Evolutionary conservation across 2,888 invertebrate species (phyloP), one percentile per base, ranked within the genome.

Genomic region (Nesidiocoris tenuis): DNA sequence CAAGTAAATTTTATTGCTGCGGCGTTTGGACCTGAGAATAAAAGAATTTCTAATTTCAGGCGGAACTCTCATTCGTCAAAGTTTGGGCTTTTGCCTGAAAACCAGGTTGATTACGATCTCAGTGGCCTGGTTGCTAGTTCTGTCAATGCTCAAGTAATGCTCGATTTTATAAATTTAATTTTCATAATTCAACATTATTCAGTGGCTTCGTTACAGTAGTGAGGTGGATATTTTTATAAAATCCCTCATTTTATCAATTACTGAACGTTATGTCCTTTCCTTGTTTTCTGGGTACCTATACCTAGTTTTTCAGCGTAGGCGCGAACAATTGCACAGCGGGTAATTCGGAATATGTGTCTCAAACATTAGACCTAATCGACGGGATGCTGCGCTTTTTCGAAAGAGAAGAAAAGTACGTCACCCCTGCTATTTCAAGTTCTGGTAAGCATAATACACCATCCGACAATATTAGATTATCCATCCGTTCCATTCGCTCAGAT

Each of bases 241-340:
- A 54, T 54, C 54, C 54, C 54, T 12, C 7, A 54, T 54, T 54
- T 7, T 54, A 12, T 12, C 12, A 54, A 12, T 54, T 12, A 54
- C 7, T 54, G 54, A 54, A 12, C 54, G 54, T 7, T 59, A 59
- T 59, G 7, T 59, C 12, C 18, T 59, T 59, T 7, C 18, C 61
- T 59, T 12, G 18, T 59, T 59, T 59, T 59, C 12, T 1, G 1
- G 59, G n/a, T n/a, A n/a, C n/a, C n/a, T 22, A 21, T 22, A n/a
- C n/a, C n/a, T 25, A 70, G 70, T 59, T 70, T n/a, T 70, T 57
- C 70, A 70, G 70, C 59, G 70, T 70, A 1, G 70, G 70, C 12
- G 59, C 70, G 24, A 22, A 22, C 5, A 59, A 17, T 17, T 70
- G 70, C n/a, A 57, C 24, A 1, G 55, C 65, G 7, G 66, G 66